phyloP scores from a whole-genome alignment of 2,113 vertebrate species.

The Sapayoa aenigma region DNA sequence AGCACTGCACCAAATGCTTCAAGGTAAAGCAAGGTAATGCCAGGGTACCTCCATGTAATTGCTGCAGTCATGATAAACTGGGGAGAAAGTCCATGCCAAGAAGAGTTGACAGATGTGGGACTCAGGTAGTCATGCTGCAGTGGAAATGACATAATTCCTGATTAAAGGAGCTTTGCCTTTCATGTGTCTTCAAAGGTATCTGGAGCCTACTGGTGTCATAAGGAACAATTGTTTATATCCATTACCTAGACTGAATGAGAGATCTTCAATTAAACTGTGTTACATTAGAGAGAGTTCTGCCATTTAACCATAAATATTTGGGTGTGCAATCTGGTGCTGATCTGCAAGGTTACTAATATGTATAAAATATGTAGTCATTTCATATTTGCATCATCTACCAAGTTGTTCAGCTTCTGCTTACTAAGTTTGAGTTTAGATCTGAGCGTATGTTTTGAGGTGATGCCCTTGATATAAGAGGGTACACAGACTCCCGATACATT shows the following conservation, averaged over 20 bases:
- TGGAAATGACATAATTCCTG: background rate
- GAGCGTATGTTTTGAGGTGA: background rate
- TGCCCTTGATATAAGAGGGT: background rate
- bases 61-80: background rate
- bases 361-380: background rate
- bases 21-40: background rate
- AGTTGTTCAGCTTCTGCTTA: background rate
- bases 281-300: background rate
- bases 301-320: slow-evolving; percentile 32
- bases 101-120: background rate
- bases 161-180: background rate
- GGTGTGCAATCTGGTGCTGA: background rate
- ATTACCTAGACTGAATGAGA: background rate
- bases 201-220: background rate
- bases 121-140: background rate
- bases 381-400: background rate
- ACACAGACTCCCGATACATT: background rate
- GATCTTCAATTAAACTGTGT: background rate
- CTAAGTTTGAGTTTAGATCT: background rate
- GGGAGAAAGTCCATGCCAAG: background rate
- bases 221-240: background rate
- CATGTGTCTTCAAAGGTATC: background rate
- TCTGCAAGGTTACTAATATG: background rate
- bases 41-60: background rate
- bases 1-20: background rate